Conservation (phyloP, 2,888 invertebrate species). For the Cheilosia pagana region DNA sequence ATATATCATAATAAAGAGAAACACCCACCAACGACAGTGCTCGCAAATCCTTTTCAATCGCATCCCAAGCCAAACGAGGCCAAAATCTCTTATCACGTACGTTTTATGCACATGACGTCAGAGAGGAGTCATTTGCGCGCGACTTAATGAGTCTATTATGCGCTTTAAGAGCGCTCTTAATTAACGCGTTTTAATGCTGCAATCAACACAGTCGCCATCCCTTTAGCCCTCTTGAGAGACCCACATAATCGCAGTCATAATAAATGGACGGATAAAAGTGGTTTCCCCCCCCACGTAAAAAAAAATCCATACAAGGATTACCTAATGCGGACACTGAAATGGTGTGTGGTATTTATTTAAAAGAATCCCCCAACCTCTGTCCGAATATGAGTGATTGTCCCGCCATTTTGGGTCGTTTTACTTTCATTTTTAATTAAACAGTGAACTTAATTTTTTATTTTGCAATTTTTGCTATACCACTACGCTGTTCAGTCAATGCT, state of each 20-base stretch:
- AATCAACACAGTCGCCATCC: constrained; percentile 71
- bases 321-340: constrained; percentile 38
- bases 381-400: too few relatives aligned
- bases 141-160: constrained; percentile 60
- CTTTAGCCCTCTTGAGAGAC: constrained; percentile 30
- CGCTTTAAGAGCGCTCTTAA: constrained; percentile 61
- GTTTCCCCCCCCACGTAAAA: neutral
- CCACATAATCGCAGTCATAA: constrained; percentile 53
- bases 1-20: too few relatives aligned
- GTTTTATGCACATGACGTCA: constrained; percentile 46
- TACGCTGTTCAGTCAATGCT: constrained; percentile 5
- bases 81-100: constrained; percentile 25
- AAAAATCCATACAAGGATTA: constrained; percentile 40
- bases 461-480: neutral
- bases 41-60: constrained; percentile 8
- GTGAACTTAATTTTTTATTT: constrained; percentile 14
- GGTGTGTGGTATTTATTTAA: constrained; percentile 15
- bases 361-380: neutral
- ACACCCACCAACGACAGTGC: too few relatives aligned
- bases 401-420: neutral
- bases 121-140: constrained; percentile 48
- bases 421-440: constrained; percentile 47
- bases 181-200: constrained; percentile 69
- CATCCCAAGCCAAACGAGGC: constrained; percentile 18
- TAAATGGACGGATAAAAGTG: constrained; percentile 29